These are phyloP conservation scores for Incurvaria masculella DNA, from an alignment of 2,888 invertebrate genomes.

Conservation along the genomic window DNA sequence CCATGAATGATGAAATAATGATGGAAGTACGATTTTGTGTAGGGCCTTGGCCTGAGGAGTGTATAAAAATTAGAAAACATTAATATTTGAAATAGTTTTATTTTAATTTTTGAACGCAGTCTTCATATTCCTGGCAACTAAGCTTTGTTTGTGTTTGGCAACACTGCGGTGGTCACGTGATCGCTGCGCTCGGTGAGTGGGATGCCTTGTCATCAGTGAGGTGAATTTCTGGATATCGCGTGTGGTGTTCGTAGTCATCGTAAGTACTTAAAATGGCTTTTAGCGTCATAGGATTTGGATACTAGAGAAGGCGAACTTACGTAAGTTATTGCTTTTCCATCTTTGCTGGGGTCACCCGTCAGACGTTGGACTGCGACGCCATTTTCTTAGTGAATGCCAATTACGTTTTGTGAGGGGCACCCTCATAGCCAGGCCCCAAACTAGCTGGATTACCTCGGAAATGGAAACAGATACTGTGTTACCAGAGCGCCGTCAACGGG, in stretches of 20 bases:
- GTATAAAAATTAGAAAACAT: too few species aligned
- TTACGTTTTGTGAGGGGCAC: slow-evolving; percentile 23
- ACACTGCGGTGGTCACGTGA: slow-evolving; percentile 26
- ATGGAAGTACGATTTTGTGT: too few species aligned
- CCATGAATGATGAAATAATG: too few species aligned
- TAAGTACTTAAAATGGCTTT: slow-evolving; percentile 31
- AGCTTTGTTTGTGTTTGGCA: slow-evolving; percentile 15
- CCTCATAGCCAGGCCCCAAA: background rate
- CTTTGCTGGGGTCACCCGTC: background rate
- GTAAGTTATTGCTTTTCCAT: background rate
- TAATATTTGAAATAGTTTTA: too few species aligned
- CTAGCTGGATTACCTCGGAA: too few species aligned
- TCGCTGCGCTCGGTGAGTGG: slow-evolving; percentile 51
- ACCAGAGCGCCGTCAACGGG: too few species aligned
- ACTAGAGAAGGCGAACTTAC: too few species aligned
- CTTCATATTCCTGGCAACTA: slow-evolving; percentile 22
- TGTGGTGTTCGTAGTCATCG: slow-evolving; percentile 55
- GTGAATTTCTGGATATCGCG: slow-evolving; percentile 56
- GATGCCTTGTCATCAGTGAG: slow-evolving; percentile 58
- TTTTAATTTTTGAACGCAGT: too few species aligned
- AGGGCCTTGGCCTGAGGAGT: too few species aligned
- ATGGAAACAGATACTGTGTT: too few species aligned
- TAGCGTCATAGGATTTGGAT: too few species aligned
- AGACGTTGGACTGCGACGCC: slow-evolving; percentile 38
- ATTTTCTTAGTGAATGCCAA: slow-evolving; percentile 59